These are phyloP conservation scores for Marmota monax DNA, from an alignment of 2,113 vertebrate species.

Conservation along the genomic window DNA sequence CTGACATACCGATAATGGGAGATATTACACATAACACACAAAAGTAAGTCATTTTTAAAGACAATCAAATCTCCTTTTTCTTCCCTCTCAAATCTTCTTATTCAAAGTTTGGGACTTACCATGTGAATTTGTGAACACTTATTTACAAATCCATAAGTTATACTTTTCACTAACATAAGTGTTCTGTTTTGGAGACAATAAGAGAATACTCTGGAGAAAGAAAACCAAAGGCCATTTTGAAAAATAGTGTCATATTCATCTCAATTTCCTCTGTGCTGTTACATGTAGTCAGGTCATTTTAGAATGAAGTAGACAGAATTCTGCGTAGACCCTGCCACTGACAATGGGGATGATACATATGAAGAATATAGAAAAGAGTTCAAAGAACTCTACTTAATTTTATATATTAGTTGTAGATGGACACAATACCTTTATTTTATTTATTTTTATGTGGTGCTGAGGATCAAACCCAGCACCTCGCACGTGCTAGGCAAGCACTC, in stretches of 20 bases:
- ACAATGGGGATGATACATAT: fast-evolving
- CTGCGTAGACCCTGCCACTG: neutral
- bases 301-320: neutral
- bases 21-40: neutral
- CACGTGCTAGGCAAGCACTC: too few relatives aligned
- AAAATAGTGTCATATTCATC: neutral
- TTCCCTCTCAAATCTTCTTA: constrained; percentile 21
- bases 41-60: neutral
- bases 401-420: too few relatives aligned
- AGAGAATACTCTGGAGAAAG: constrained; percentile 42
- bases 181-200: constrained; percentile 49
- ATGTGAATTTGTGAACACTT: constrained; percentile 78
- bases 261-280: constrained; percentile 9
- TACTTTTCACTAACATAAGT: constrained; percentile 28
- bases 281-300: neutral
- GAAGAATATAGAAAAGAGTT: neutral
- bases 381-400: neutral
- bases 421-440: too few relatives aligned
- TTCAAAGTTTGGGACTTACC: constrained; percentile 72
- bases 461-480: too few relatives aligned
- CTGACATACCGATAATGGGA: neutral
- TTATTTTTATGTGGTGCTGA: too few relatives aligned
- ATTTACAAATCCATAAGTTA: constrained; percentile 77
- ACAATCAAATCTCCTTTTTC: neutral
- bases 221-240: constrained; percentile 45